phyloP scores from a whole-genome alignment of 2,113 vertebrate species.

The Pao palembangensis region DNA sequence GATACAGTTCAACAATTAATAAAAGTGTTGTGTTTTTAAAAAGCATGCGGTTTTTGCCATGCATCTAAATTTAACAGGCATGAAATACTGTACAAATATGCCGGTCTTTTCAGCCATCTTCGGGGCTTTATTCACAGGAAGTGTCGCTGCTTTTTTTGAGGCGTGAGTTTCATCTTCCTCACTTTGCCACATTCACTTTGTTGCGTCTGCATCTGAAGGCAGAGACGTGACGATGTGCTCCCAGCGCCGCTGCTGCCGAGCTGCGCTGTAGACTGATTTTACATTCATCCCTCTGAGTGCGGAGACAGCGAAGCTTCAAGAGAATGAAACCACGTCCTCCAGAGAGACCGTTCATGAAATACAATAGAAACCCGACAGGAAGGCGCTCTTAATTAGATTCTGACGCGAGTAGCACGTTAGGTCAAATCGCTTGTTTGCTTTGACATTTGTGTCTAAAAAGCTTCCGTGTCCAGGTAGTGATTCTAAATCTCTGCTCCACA shows the following conservation, averaged over 20 bases:
- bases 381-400: slow-evolving; percentile 25
- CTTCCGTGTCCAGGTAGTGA: slow-evolving; percentile 8
- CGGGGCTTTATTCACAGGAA: slow-evolving; percentile 1
- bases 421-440: no score
- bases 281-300: slow-evolving; percentile 41
- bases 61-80: slow-evolving; percentile 31
- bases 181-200: slow-evolving; percentile 57
- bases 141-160: slow-evolving; percentile 18
- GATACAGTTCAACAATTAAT: slow-evolving; percentile 33
- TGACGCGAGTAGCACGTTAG: background rate
- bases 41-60: slow-evolving; percentile 18
- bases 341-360: slow-evolving; percentile 23
- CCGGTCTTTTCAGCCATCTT: slow-evolving; percentile 9
- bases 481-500: slow-evolving; percentile 43
- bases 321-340: slow-evolving; percentile 31
- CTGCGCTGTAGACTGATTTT: slow-evolving; percentile 32
- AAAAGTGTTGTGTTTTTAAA: slow-evolving; percentile 15
- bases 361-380: slow-evolving; percentile 8
- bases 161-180: slow-evolving; percentile 23
- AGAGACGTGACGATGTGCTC: slow-evolving; percentile 39
- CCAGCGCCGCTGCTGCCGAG: slow-evolving; percentile 32
- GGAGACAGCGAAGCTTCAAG: slow-evolving; percentile 38
- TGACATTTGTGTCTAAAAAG: background rate
- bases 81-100: slow-evolving; percentile 18
- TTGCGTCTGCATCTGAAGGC: slow-evolving; percentile 49